phyloP scores from a whole-genome alignment of 2,113 vertebrate species.

The Oenanthe oenanthe region DNA sequence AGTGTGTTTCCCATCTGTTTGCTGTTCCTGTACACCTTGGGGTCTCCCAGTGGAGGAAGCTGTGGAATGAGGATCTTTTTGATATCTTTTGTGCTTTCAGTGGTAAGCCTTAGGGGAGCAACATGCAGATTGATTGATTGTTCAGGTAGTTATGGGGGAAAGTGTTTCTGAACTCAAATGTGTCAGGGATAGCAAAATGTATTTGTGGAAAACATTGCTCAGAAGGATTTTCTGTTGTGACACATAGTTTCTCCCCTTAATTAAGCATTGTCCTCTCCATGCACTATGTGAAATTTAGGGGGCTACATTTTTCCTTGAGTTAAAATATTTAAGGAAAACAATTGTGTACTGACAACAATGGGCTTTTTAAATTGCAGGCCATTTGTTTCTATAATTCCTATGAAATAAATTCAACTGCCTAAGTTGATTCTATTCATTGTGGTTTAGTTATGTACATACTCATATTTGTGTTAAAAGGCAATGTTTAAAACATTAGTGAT shows the following conservation, averaged over 20 bases:
- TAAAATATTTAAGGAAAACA: conserved; percentile 42
- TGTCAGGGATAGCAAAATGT: neutral
- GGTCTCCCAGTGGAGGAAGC: neutral
- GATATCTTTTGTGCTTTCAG: neutral
- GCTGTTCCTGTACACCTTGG: neutral
- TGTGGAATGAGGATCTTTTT: neutral
- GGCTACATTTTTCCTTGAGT: neutral
- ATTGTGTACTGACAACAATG: conserved; percentile 39
- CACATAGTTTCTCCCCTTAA: neutral
- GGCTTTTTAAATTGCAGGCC: neutral
- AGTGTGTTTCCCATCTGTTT: neutral
- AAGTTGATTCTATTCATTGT: conserved; percentile 28
- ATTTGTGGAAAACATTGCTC: neutral
- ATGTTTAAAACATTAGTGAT: neutral
- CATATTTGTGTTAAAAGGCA: conserved; percentile 22
- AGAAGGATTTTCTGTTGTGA: neutral
- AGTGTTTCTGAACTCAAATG: neutral
- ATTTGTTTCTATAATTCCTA: conserved; percentile 10
- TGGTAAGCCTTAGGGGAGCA: neutral
- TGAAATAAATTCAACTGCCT: conserved; percentile 4
- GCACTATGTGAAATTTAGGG: neutral
- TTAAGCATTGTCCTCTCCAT: conserved; percentile 19
- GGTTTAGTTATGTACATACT: conserved; percentile 27
- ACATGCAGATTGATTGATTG: fast-evolving
- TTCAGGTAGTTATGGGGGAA: neutral